Conservation (phyloP, 2,888 invertebrate genomes). For the Philereme vetulata region DNA sequence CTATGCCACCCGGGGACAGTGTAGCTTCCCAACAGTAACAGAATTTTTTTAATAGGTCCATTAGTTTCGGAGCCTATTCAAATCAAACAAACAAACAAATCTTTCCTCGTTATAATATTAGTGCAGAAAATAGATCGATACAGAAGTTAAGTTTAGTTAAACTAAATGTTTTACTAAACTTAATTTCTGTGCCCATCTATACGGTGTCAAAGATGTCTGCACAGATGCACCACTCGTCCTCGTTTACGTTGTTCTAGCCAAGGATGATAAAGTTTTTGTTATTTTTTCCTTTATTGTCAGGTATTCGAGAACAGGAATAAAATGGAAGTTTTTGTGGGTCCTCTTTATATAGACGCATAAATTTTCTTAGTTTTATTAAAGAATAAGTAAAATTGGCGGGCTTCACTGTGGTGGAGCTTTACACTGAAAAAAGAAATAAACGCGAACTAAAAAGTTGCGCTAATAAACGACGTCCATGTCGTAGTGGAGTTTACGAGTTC, state of each 20-base stretch:
- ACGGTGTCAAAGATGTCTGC: not conserved
- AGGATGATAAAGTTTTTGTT: constrained; percentile 36
- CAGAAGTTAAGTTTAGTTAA: no score
- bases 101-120: no score
- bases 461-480: no score
- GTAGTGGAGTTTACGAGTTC: no score
- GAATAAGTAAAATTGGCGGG: not conserved
- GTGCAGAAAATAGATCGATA: no score
- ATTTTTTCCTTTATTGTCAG: constrained; percentile 37
- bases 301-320: constrained; percentile 20
- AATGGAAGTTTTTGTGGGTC: constrained; percentile 16
- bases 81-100: no score
- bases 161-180: no score
- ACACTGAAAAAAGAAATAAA: not conserved
- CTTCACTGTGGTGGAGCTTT: not conserved
- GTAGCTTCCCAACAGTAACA: no score
- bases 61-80: no score
- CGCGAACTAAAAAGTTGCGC: not conserved
- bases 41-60: no score
- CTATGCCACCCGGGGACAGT: no score
- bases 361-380: constrained; percentile 5
- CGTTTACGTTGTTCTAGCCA: constrained; percentile 7
- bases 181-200: no score
- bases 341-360: constrained; percentile 8
- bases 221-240: constrained; percentile 1